Evolutionary conservation across 1,140 invertebrate genomes (phyloP), one percentile per base, ranked within the genome.

Genomic region (Zaprionus vittiger): DNA sequence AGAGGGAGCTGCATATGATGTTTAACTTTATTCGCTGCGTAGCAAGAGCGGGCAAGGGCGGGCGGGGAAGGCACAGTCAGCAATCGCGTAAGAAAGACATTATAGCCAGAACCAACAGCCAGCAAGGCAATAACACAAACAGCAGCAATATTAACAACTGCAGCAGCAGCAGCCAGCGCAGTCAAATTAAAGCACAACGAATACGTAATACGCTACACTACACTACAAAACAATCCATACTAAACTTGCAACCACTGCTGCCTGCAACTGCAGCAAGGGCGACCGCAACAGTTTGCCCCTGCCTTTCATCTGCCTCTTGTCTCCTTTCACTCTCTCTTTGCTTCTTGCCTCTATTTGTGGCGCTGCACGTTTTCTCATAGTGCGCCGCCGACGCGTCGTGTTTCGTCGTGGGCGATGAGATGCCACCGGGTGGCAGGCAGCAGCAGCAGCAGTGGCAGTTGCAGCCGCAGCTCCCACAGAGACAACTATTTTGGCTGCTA

Each of bases 401-500:
- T 68, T 67, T 77, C 75, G 60, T 77, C 75, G 75, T 77, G 75
- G 75, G 75, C 75, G 75, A 77, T 77, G 63, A 34, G 63, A 72
- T 71, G 73, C 73, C 68, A 76, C 68, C 73, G 55, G 59, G 65
- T 61, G 64, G 72, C 65, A 68, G 52, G 56, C 66, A 41, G 71
- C 57, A 56, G 38, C 73, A 11, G 31, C 17, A 28, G 34, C 64
- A 34, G 28, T 28, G 28, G 57, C 55, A 20, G 26, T 44, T 2
- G 17, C 41, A 22, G 17, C 44, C 17, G 17, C 34, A 34, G 64
- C 54, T 15, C 17, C 55, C 57, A 26, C 49, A 52, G 64, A 71
- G 63, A 86, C 80, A 86, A 87, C 80, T 87, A 87, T 87, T 87
- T 87, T 89, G 84, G 84, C 84, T 81, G 84, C 84, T 87, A 87